Base-by-base conservation (phyloP, 2,797 vertebrate species). In the Podarcis siculus region DNA sequence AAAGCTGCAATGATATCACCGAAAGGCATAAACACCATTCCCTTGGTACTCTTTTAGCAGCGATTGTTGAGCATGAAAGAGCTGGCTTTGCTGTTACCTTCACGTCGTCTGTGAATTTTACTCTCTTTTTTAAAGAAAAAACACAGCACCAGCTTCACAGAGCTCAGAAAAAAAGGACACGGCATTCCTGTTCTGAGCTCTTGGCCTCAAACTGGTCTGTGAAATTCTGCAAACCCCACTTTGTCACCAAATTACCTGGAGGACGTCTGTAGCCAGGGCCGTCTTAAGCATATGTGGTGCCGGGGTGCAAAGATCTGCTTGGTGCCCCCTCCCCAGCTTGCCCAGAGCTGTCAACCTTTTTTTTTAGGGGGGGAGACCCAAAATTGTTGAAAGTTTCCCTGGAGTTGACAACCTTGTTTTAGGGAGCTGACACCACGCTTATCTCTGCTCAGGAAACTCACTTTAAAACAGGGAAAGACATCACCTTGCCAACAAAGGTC, bases 31-130 rank as follows among this genome's bases (percentile, higher is more conserved):
- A 92, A 67, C 77, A 64, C 30, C 15, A 35, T 42, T 72, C 75
- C 82, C 49, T 87, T 9, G 49, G 85, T 86, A 19, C 49, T 27
- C 88, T 92, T 86, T 82, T 4, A 73, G 45, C 5, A 8, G 35
- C 0, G 72, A 85, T 76, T 61, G 83, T 66, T 85, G 35, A 23
- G 72, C 72, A 76, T 76, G 32, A 61, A 85, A 83, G 30, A 19
- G 17, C 45, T 25, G 82, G 45, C 58, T 76, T 25, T 30, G 1
- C 15, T 30, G 27, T 73, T 75, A 75, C 82, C 71, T 37, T 23
- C 9, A 8, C 3, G 15, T 27, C 25, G 35, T 88, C 75, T 90
- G 82, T 32, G 91, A 80, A 86, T 85, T 91, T 93, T 91, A 77
- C 87, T 89, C 93, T 90, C 93, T 90, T 92, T 79, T 30, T 81